Base-by-base conservation (phyloP, 64 coral and sea anemone species). In the Dendrophyllia cribrosa region DNA sequence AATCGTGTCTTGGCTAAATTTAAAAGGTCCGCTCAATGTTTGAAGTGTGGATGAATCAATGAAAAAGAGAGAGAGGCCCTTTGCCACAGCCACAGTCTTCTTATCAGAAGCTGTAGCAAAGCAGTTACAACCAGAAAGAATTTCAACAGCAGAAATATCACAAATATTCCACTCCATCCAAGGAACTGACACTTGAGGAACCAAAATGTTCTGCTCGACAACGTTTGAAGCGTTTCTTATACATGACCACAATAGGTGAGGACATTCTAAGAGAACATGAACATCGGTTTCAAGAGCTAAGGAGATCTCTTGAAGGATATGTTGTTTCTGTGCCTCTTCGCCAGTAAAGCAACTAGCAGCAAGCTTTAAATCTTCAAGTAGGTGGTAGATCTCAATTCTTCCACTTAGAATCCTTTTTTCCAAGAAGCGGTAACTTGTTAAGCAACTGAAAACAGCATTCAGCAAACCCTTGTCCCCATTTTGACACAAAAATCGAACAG, bases 91-190 rank as follows among this genome's bases (percentile, higher is more conserved):
- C 17, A 77, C 48, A 21, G 74, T 77, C 48, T 17, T 22, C 49
- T 22, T 55, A 77, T 77, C 49, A 77, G 48, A 53, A 22, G 74
- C 49, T 77, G 74, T 77, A 48, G 50, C 74, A 77, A 77, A 77
- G 15, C 47, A 52, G 6, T 77, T 10, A 60, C 60, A 64, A 10
- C 43, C 50, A 44, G 59, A 25, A 25, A 77, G 75, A 77, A 67
- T 14, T 17, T 19, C 17, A 14, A 43, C 7, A 9, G 10, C 82
- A 50, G 12, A 1, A 16, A 68, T 0, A 70, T 58, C n/a, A 43
- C 5, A 68, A 68, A 65, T 3, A 5, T 47, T 46, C 26, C 51
- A 56, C 20, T 77, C 75, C 20, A 77, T 22, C 9, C 49, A 23
- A 56, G n/a, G 49, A 22, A 3, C 3, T 19, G 51, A 58, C 48